Percentiles rank a stretch among this genome's conserved stretches.
phyloP scores from a whole-genome alignment of 2,797 vertebrate genomes.

The Rhinichthys osculus region DNA sequence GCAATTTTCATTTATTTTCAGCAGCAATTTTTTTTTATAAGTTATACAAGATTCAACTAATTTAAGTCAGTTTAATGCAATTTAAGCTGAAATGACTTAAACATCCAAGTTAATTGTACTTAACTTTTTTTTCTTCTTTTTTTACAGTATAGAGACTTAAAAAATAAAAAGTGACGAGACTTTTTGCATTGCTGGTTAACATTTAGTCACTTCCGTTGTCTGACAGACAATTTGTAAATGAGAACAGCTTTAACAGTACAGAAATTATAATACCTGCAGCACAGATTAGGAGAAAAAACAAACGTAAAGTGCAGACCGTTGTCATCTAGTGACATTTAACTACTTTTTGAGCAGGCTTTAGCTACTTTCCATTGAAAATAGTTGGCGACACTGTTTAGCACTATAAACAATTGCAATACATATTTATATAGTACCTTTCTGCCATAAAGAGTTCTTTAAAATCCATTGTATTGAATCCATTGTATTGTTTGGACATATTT shows the following conservation, averaged over 20 bases:
- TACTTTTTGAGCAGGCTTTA: not conserved
- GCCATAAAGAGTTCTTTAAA: not conserved
- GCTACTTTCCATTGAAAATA: not conserved
- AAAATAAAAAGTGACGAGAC: not conserved
- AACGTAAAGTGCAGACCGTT: not conserved
- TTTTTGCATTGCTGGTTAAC: not conserved
- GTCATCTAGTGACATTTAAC: not conserved
- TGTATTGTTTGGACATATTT: not conserved
- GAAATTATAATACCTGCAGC: too few relatives aligned
- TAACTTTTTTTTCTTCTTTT: too few relatives aligned
- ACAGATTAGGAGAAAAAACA: not conserved
- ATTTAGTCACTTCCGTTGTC: not conserved
- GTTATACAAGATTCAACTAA: too few relatives aligned
- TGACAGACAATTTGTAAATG: not conserved
- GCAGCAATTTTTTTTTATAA: too few relatives aligned
- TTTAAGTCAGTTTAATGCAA: too few relatives aligned
- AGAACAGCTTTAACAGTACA: not conserved
- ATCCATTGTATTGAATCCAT: not conserved
- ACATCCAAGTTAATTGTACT: too few relatives aligned
- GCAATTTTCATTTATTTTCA: too few relatives aligned
- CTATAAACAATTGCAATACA: not conserved
- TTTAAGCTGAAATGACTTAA: too few relatives aligned
- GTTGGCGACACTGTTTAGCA: not conserved
- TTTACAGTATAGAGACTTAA: too few relatives aligned
- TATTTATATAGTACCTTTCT: not conserved